Percentiles rank a stretch among this genome's conserved stretches.
Conservation (phyloP, 2,113 vertebrate species). For the Microtus oregoni region DNA sequence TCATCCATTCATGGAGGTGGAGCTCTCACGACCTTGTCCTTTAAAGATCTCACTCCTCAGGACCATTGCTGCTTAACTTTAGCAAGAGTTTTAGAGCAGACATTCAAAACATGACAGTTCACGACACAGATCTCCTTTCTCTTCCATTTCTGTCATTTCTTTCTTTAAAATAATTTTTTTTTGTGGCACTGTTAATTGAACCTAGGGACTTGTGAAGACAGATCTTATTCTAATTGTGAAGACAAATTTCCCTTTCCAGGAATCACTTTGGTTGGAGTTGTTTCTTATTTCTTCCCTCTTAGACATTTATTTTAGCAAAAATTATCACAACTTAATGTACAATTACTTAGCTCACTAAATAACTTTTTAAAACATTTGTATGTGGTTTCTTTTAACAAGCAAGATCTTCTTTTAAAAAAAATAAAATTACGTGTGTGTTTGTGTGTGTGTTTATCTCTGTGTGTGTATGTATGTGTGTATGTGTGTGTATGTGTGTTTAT, state of each 20-base stretch:
- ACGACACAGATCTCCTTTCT: neutral
- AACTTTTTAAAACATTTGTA: neutral
- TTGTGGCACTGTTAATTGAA: neutral
- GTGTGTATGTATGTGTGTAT: neutral
- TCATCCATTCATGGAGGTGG: neutral
- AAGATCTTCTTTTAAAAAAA: neutral
- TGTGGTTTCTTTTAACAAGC: neutral
- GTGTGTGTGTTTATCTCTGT: neutral
- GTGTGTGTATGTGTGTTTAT: neutral
- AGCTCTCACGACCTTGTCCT: neutral
- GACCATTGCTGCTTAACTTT: no score
- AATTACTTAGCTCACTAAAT: neutral
- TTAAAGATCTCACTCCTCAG: neutral
- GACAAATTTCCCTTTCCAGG: neutral
- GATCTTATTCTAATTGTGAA: neutral
- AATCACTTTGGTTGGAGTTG: neutral
- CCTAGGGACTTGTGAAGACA: neutral
- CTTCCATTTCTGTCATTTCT: neutral
- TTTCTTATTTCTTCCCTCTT: neutral
- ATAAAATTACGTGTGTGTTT: neutral
- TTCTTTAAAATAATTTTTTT: neutral
- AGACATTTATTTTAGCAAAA: neutral
- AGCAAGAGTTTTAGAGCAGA: neutral
- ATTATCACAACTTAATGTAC: neutral
- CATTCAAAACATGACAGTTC: neutral